Conservation (phyloP, 2,113 vertebrate genomes). For the Forbesichthys agassizii region DNA sequence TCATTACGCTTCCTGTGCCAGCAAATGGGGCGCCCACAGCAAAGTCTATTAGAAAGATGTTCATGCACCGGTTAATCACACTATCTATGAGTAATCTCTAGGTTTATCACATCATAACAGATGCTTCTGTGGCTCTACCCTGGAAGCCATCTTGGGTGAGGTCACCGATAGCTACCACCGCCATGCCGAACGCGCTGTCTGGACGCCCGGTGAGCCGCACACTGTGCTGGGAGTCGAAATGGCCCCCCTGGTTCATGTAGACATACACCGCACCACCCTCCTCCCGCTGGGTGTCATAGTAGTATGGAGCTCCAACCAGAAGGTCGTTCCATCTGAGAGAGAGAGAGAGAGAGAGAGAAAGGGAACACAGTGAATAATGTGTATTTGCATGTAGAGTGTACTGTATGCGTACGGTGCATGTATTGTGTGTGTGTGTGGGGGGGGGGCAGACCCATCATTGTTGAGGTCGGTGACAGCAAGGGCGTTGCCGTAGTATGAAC, state of each 20-base stretch:
- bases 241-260: slow-evolving; percentile 85
- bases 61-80: not conserved
- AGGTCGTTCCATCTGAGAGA: slow-evolving; percentile 88
- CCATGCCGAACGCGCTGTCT: slow-evolving; percentile 84
- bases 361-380: not conserved
- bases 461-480: slow-evolving; percentile 87
- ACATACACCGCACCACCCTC: slow-evolving; percentile 86
- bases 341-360: not conserved
- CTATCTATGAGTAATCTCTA: not conserved
- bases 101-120: not conserved
- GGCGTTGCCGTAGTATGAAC: slow-evolving; percentile 90
- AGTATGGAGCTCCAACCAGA: slow-evolving; percentile 90
- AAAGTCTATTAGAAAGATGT: slow-evolving; percentile 76
- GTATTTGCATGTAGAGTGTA: not conserved
- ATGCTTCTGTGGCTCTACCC: slow-evolving; percentile 68
- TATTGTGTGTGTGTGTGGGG: slow-evolving; percentile 1
- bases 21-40: slow-evolving; percentile 91
- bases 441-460: slow-evolving; percentile 80
- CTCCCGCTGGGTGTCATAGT: slow-evolving; percentile 82
- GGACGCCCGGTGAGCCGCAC: slow-evolving; percentile 76
- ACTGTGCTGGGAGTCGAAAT: slow-evolving; percentile 66
- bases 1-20: slow-evolving; percentile 83
- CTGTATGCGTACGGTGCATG: not conserved
- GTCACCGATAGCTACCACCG: slow-evolving; percentile 83
- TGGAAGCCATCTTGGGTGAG: slow-evolving; percentile 92